These are phyloP conservation scores for Uromys caudimaculatus DNA, from an alignment of 2,797 vertebrate species.

Conservation along the genomic window DNA sequence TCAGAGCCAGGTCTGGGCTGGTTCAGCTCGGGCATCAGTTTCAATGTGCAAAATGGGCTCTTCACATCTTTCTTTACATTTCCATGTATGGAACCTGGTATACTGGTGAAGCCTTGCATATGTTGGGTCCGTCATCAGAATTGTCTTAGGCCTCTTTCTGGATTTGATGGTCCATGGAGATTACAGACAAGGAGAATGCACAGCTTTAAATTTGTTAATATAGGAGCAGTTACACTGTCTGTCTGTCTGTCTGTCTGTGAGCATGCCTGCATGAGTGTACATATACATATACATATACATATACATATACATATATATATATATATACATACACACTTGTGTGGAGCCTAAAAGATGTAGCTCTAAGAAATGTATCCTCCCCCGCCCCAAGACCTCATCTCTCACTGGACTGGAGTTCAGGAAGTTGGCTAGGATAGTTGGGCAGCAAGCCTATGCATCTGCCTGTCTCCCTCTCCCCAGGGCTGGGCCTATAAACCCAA, in stretches of 20 bases:
- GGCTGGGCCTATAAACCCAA: not conserved
- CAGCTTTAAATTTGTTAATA: not conserved
- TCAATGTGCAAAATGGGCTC: not conserved
- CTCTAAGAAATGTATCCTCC: not conserved
- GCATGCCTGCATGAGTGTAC: too few relatives aligned
- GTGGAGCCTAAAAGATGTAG: not conserved
- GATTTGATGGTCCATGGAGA: not conserved
- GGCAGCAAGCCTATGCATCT: not conserved
- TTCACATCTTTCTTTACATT: not conserved
- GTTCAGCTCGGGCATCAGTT: not conserved
- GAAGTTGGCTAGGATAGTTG: not conserved
- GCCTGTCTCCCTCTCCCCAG: not conserved
- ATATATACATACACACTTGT: not conserved
- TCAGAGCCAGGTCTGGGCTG: slow-evolving; percentile 59
- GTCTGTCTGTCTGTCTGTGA: not conserved
- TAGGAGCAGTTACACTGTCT: not conserved
- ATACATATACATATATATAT: not conserved
- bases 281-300: not conserved
- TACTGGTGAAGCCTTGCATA: not conserved
- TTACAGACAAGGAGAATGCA: not conserved
- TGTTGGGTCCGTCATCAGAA: not conserved
- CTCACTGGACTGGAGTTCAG: not conserved
- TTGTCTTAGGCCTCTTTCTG: slow-evolving; percentile 24
- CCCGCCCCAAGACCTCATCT: not conserved
- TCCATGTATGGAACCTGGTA: not conserved